A percentile compares a stretch with the other conserved stretches of the same genome.
Evolutionary conservation across 2,888 invertebrate species (phyloP).

Genomic region (Mythimna vitellina): DNA sequence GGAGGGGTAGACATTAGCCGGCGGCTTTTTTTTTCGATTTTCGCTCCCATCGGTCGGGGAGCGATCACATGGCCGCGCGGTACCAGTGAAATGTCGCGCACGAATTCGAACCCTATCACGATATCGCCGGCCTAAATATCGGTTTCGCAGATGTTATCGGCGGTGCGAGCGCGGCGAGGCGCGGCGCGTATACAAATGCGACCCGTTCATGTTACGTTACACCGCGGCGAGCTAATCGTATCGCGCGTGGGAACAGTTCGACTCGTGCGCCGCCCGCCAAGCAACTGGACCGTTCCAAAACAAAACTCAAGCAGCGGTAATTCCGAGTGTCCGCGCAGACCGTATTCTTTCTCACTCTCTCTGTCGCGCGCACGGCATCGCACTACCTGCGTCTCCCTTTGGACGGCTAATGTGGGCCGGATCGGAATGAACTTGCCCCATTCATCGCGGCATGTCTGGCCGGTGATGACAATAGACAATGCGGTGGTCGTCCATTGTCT

Average conservation of each 20-base stretch:
- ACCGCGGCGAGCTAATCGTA: slow-evolving; percentile 64
- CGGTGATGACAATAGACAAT: slow-evolving; percentile 84
- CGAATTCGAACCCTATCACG: slow-evolving; percentile 83
- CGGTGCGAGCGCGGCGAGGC: slow-evolving; percentile 75
- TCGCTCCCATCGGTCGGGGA: slow-evolving; percentile 81
- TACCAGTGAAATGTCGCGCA: slow-evolving; percentile 75
- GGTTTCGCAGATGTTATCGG: slow-evolving; percentile 88
- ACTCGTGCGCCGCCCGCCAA: slow-evolving; percentile 83
- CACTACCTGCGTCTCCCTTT: slow-evolving; percentile 71
- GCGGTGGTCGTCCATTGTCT: slow-evolving; percentile 82
- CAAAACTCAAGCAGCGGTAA: slow-evolving; percentile 86
- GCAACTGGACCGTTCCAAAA: slow-evolving; percentile 83
- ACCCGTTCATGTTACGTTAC: slow-evolving; percentile 79
- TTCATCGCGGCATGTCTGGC: slow-evolving; percentile 82
- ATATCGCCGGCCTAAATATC: slow-evolving; percentile 85
- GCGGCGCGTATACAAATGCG: slow-evolving; percentile 83
- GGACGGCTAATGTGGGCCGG: slow-evolving; percentile 74
- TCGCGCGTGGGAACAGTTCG: slow-evolving; percentile 71
- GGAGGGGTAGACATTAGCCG: slow-evolving; percentile 86
- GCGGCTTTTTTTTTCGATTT: slow-evolving; percentile 83
- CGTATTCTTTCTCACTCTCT: slow-evolving; percentile 63
- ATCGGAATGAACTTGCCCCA: slow-evolving; percentile 85
- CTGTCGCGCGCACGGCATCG: slow-evolving; percentile 69
- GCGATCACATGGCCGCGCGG: slow-evolving; percentile 85
- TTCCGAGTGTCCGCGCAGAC: slow-evolving; percentile 81